Evolutionary conservation across 2,113 vertebrate species (phyloP).

Genomic region (Chelonoidis abingdonii): DNA sequence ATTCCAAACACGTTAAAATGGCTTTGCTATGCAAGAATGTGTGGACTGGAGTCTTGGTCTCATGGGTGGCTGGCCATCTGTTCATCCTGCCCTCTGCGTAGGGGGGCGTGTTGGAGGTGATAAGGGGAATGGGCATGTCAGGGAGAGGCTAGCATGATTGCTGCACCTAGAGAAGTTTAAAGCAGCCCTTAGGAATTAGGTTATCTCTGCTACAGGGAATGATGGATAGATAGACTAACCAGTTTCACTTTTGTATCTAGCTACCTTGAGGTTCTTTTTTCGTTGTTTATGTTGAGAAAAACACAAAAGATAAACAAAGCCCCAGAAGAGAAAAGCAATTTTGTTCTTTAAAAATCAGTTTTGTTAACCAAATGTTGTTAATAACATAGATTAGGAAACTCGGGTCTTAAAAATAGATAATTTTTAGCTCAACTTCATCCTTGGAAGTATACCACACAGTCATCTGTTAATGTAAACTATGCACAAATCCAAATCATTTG

Average conservation of each 20-base stretch:
- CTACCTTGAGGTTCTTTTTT: background rate
- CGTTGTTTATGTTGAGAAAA: background rate
- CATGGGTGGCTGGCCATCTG: background rate
- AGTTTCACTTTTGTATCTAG: background rate
- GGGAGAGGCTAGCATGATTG: background rate
- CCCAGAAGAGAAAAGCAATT: background rate
- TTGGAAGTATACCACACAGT: background rate
- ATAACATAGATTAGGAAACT: background rate
- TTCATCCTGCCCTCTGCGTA: background rate
- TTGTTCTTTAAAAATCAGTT: background rate
- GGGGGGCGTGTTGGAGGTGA: background rate
- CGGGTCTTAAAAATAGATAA: background rate
- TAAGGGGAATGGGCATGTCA: background rate
- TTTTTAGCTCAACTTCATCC: background rate
- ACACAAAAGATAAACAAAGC: background rate
- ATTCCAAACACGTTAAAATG: background rate
- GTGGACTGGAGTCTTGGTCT: background rate
- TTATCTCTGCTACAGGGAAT: background rate
- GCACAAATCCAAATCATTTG: background rate
- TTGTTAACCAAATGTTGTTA: background rate
- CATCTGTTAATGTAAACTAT: background rate
- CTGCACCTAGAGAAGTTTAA: background rate
- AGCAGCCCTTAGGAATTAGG: background rate
- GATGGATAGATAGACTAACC: background rate
- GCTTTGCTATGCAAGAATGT: background rate